A percentile compares a stretch with the other conserved stretches of the same genome.
These are phyloP conservation scores for Sorex fumeus DNA, from an alignment of 2,113 vertebrate genomes.

Conservation along the genomic window DNA sequence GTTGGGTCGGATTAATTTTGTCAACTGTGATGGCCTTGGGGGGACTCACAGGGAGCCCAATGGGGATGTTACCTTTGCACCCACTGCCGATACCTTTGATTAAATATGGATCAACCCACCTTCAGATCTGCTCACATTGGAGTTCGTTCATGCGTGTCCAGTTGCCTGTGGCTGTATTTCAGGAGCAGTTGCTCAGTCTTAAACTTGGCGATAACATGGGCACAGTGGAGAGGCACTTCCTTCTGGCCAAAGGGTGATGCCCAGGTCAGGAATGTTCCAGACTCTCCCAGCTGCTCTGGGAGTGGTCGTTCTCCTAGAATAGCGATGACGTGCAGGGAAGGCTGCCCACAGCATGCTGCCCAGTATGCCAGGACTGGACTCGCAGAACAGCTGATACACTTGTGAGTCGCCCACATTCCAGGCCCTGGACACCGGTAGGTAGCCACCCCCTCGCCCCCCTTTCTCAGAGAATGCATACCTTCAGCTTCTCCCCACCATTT, in stretches of 20 bases:
- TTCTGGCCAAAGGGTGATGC: conserved; percentile 33
- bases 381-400: conserved; percentile 51
- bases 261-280: conserved; percentile 56
- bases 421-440: fast-evolving
- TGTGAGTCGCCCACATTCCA: neutral
- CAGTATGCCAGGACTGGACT: neutral
- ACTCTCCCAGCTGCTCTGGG: conserved; percentile 73
- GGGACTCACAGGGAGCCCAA: fast-evolving
- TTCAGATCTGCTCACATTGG: neutral
- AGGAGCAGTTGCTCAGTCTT: conserved; percentile 21
- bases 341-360: neutral
- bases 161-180: conserved; percentile 35
- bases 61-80: neutral
- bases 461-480: neutral
- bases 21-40: neutral
- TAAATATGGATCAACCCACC: neutral
- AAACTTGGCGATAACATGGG: neutral
- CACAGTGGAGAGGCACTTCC: neutral
- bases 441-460: neutral
- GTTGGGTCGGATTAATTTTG: neutral
- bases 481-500: neutral
- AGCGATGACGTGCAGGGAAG: neutral
- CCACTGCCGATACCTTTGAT: neutral
- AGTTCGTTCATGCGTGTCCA: neutral
- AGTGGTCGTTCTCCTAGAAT: conserved; percentile 69